Conservation (phyloP, 2,797 vertebrate genomes). For the Zalophus californianus region DNA sequence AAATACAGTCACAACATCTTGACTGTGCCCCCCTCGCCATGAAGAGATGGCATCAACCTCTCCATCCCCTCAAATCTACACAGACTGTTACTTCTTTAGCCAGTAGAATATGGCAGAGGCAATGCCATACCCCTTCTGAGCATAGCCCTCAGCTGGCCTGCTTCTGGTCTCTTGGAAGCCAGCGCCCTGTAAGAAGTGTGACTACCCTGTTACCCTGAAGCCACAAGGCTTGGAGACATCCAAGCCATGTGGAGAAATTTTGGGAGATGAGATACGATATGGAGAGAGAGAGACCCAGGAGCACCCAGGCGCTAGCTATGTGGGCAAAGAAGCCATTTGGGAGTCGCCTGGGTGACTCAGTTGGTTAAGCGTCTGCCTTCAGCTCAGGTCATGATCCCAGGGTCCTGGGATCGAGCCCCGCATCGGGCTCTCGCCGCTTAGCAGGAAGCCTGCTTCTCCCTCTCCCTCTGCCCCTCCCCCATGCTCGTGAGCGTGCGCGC, state of each 20-base stretch:
- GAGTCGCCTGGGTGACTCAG: not conserved
- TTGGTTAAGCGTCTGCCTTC: no score
- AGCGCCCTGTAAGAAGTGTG: not conserved
- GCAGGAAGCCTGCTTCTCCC: no score
- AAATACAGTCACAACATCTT: not conserved
- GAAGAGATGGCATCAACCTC: not conserved
- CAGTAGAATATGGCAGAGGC: not conserved
- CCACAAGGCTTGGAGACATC: not conserved
- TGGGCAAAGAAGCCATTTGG: not conserved
- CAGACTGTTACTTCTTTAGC: not conserved
- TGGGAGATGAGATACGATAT: not conserved
- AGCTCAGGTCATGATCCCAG: not conserved
- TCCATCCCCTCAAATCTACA: not conserved
- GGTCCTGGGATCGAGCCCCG: not conserved
- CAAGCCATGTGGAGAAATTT: not conserved
- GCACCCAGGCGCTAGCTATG: not conserved
- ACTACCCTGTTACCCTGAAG: not conserved
- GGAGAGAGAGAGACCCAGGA: not conserved
- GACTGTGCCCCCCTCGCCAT: not conserved
- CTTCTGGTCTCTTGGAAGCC: not conserved
- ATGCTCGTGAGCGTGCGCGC: not conserved
- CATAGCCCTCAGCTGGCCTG: not conserved
- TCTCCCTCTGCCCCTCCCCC: not conserved
- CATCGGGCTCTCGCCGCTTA: not conserved
- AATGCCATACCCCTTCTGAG: not conserved